Evolutionary conservation across 92 coral and sea anemone species (phyloP), one percentile per base, ranked within the genome.

Genomic region (Parazoanthus darwini): DNA sequence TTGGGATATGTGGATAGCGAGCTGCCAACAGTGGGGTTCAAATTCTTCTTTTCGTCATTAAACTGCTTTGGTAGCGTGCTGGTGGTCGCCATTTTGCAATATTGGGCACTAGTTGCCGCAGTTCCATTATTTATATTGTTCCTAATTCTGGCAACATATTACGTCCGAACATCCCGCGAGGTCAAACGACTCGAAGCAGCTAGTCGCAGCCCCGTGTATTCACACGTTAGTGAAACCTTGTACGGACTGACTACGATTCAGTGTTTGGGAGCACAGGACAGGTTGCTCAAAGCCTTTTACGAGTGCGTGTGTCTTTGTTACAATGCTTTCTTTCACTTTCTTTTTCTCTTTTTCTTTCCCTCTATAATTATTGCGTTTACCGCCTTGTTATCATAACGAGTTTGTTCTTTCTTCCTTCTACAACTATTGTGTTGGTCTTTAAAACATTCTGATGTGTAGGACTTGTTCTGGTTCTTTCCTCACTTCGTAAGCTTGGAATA

Each of bases 171-270:
- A 18, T 84, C 87, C 8, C 77, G 87, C 42, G 78, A 84, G 43
- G 79, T 84, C 43, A 84, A 84, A 20, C 87, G 87, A 44, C 87
- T 84, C 16, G 87, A 84, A 39, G 87, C 87, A 72, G 87, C 87
- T 43, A 84, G 46, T 36, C 87, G 87, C n/a, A 84, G 87, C 66
- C 87, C 87, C 16, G 79, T 84, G 2, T 84, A 84, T 38, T 84
- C 87, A 29, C 78, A 66, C 15, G 75, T 84, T 50, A 84, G 79
- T 74, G 87, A 84, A 43, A 84, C 87, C 2, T 72, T 84, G 35
- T 67, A 22, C 25, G 87, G 87, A 0, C 46, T 84, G 79, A 84
- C 87, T 71, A 84, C 87, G 8, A 84, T 84, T 84, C 87, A 84
- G 63, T 84, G 87, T 72, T 43, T 84, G 43, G 54, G 37, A 72